A percentile compares a stretch with the other conserved stretches of the same genome.
Conservation (phyloP, 2,888 invertebrate species). For the Baronia brevicornis region DNA sequence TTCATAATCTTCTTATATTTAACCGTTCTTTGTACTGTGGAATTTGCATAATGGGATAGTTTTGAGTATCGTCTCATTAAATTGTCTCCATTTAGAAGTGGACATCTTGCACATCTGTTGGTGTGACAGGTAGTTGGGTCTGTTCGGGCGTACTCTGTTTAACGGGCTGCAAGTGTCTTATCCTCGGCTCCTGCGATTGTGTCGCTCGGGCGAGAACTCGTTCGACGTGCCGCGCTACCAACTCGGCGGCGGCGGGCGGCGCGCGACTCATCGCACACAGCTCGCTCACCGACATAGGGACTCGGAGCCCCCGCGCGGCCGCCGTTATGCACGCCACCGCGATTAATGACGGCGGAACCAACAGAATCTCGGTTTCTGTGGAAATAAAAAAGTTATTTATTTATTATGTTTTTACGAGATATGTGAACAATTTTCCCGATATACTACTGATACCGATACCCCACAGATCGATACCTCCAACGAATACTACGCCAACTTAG, state of each 20-base stretch:
- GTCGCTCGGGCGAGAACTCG: slow-evolving; percentile 74
- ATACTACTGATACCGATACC: too few species aligned
- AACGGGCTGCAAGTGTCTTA: slow-evolving; percentile 38
- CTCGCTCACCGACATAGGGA: slow-evolving; percentile 58
- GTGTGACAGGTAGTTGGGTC: slow-evolving; percentile 73
- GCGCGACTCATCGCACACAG: slow-evolving; percentile 65
- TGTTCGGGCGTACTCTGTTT: slow-evolving; percentile 50
- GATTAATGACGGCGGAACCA: slow-evolving; percentile 81
- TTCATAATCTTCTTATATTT: too few species aligned
- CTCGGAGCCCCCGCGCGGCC: slow-evolving; percentile 77
- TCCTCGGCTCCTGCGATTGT: slow-evolving; percentile 61
- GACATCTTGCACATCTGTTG: slow-evolving; percentile 79
- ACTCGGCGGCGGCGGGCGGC: slow-evolving; percentile 68
- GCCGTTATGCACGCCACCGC: slow-evolving; percentile 82
- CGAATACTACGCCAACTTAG: too few species aligned
- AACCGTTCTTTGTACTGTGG: slow-evolving; percentile 1
- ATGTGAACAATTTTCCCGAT: too few species aligned
- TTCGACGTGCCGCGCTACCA: slow-evolving; percentile 75
- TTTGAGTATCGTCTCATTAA: background rate
- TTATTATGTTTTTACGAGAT: too few species aligned
- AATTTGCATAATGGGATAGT: background rate
- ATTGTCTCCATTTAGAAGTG: slow-evolving; percentile 56
- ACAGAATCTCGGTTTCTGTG: slow-evolving; percentile 83
- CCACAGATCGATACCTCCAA: too few species aligned
- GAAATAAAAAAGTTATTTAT: too few species aligned